These are phyloP conservation scores for Carassius carassius DNA, from an alignment of 2,113 vertebrate species.

Conservation along the genomic window DNA sequence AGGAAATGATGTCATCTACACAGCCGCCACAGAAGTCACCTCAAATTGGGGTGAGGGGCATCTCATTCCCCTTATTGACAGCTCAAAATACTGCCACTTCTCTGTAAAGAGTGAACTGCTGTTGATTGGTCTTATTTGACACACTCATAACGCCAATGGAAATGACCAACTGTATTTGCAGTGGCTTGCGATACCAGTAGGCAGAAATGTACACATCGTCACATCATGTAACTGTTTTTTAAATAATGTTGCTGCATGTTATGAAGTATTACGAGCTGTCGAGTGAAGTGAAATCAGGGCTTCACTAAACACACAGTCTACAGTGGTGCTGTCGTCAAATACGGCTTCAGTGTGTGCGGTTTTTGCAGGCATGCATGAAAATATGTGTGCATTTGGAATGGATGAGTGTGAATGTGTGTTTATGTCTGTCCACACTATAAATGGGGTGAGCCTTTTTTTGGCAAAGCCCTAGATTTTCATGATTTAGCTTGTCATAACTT, in stretches of 20 bases:
- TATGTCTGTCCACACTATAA: not conserved
- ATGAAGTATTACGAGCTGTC: conserved; percentile 44
- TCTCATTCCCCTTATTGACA: conserved; percentile 50
- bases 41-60: conserved; percentile 38
- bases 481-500: conserved; percentile 96
- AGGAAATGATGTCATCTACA: conserved; percentile 10
- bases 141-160: not conserved
- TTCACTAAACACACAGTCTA: conserved; percentile 26
- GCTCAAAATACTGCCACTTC: conserved; percentile 71
- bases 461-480: conserved; percentile 84
- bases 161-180: conserved; percentile 29
- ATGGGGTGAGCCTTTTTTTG: conserved; percentile 53
- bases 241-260: conserved; percentile 43
- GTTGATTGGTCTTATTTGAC: conserved; percentile 35
- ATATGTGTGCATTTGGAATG: conserved; percentile 27
- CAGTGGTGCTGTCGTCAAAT: conserved; percentile 14
- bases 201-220: conserved; percentile 25
- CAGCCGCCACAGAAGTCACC: conserved; percentile 14
- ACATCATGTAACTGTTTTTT: conserved; percentile 44
- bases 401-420: conserved; percentile 42
- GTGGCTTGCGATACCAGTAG: conserved; percentile 36
- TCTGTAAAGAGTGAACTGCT: conserved; percentile 67
- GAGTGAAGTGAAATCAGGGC: conserved; percentile 38
- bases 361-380: conserved; percentile 36
- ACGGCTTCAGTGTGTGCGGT: conserved; percentile 25